Evolutionary conservation across 64 coral and sea anemone genomes (phyloP).

Genomic region (Astreopora myriophthalma): DNA sequence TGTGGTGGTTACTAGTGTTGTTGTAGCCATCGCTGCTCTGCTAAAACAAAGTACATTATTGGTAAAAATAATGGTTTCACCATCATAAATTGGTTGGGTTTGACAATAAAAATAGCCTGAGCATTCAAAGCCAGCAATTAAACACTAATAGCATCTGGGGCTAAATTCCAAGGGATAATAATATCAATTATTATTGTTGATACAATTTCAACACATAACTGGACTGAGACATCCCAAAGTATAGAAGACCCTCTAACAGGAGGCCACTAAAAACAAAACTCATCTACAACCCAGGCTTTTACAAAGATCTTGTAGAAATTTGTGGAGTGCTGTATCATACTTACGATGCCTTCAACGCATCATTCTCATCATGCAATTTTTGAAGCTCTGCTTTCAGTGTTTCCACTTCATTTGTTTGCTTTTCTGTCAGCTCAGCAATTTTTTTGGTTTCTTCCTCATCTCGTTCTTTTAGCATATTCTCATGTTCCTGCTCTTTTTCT

Average conservation of each 20-base stretch:
- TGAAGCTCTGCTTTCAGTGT: constrained; percentile 66
- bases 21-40: constrained; percentile 6
- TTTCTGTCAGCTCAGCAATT: constrained; percentile 76
- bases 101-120: too few species aligned
- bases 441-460: constrained; percentile 80
- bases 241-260: too few species aligned
- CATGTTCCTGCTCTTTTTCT: constrained; percentile 65
- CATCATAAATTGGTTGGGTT: too few species aligned
- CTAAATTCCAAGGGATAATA: too few species aligned
- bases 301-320: too few species aligned
- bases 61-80: background rate
- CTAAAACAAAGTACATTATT: background rate
- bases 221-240: too few species aligned
- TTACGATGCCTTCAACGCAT: constrained; percentile 5
- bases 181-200: too few species aligned
- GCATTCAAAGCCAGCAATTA: too few species aligned
- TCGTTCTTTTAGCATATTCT: constrained; percentile 54
- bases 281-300: too few species aligned
- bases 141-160: too few species aligned
- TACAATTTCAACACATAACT: too few species aligned
- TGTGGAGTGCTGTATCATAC: background rate
- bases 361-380: constrained; percentile 83
- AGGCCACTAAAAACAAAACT: too few species aligned
- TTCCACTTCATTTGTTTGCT: constrained; percentile 67
- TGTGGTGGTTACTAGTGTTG: constrained; percentile 38